A percentile compares a stretch with the other conserved stretches of the same genome.
Evolutionary conservation across 2,888 invertebrate species (phyloP).

Genomic region (Agrotis puta): DNA sequence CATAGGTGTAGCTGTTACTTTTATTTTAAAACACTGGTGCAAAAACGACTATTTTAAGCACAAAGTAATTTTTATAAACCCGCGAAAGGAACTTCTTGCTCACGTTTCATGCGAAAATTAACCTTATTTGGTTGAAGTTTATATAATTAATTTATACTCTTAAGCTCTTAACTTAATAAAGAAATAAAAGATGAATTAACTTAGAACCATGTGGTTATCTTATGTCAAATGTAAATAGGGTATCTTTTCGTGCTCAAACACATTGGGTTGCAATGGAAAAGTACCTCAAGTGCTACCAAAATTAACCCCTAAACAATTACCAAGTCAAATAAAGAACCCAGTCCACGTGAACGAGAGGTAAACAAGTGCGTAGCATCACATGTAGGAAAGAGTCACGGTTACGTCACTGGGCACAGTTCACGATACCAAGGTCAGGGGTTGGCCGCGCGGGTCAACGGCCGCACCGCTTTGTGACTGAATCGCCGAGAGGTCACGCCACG

Average conservation of each 20-base stretch:
- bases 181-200: background rate
- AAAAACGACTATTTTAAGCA: too few species aligned
- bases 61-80: too few species aligned
- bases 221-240: background rate
- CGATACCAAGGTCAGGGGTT: slow-evolving; percentile 91
- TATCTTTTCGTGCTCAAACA: background rate
- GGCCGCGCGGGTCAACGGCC: slow-evolving; percentile 88
- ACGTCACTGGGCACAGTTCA: slow-evolving; percentile 85
- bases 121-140: background rate
- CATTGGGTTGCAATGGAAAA: background rate
- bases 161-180: background rate
- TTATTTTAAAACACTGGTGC: too few species aligned
- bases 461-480: slow-evolving; percentile 86
- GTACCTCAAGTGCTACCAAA: background rate
- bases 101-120: too few species aligned
- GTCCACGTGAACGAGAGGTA: slow-evolving; percentile 64
- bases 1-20: too few species aligned
- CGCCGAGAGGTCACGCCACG: slow-evolving; percentile 81
- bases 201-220: background rate
- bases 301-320: slow-evolving; percentile 16
- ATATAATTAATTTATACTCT: background rate
- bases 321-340: slow-evolving; percentile 42
- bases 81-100: too few species aligned
- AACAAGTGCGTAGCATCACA: slow-evolving; percentile 73
- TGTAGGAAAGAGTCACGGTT: slow-evolving; percentile 84